These are phyloP conservation scores for Melieria crassipennis DNA, from an alignment of 2,888 invertebrate genomes.

Conservation along the genomic window DNA sequence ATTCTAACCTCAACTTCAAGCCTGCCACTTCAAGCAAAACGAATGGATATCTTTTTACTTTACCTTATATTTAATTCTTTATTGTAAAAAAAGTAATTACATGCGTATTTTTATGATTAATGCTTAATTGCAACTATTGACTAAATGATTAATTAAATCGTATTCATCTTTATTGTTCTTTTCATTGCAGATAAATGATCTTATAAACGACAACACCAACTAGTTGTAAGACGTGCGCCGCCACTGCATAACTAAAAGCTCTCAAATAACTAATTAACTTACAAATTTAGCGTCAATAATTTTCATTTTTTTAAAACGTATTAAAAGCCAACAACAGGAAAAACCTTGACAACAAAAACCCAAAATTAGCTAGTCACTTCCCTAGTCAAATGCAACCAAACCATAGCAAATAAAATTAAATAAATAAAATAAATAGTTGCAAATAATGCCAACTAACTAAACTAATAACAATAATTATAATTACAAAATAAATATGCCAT, in stretches of 20 bases:
- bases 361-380: constrained; percentile 44
- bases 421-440: constrained; percentile 49
- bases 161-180: constrained; percentile 12
- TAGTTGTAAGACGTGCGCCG: constrained; percentile 31
- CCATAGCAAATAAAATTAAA: constrained; percentile 37
- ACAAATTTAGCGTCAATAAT: constrained; percentile 8
- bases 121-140: not conserved
- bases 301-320: constrained; percentile 29
- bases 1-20: too few relatives aligned
- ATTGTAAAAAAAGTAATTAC: too few relatives aligned
- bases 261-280: constrained; percentile 18
- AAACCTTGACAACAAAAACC: constrained; percentile 12
- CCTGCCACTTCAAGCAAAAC: too few relatives aligned
- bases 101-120: not conserved
- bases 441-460: constrained; percentile 35
- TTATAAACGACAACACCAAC: constrained; percentile 46
- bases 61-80: too few relatives aligned
- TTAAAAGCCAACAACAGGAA: constrained; percentile 34
- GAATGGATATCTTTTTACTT: too few relatives aligned
- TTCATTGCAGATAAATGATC: constrained; percentile 48
- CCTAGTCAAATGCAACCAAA: constrained; percentile 11
- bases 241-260: constrained; percentile 10
- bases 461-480: constrained; percentile 35
- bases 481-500: constrained; percentile 50
- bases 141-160: too few relatives aligned